phyloP scores from a whole-genome alignment of 2,888 invertebrate species.

The Cryptocephalus moraei region DNA sequence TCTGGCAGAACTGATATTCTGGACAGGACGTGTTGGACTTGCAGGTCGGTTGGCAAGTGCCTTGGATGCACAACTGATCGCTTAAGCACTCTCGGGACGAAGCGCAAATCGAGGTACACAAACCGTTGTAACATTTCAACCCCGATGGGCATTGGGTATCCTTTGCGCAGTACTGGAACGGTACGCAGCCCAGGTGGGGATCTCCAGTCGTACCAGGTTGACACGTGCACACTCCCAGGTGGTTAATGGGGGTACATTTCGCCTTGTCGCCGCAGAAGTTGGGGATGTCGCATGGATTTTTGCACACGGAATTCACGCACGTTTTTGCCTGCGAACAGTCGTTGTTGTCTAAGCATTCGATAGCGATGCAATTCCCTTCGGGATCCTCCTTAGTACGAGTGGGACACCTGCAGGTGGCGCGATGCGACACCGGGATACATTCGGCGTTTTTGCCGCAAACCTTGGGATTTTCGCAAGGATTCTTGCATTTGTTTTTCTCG shows the following conservation, averaged over 20 bases:
- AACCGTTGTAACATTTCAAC: constrained; percentile 71
- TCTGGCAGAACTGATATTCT: constrained; percentile 72
- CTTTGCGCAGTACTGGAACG: constrained; percentile 70
- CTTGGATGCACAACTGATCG: constrained; percentile 77
- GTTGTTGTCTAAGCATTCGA: constrained; percentile 69
- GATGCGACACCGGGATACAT: constrained; percentile 60
- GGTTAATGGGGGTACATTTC: constrained; percentile 64
- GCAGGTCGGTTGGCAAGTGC: constrained; percentile 77
- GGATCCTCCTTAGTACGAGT: constrained; percentile 68
- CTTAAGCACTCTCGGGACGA: constrained; percentile 75
- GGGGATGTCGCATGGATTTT: constrained; percentile 68
- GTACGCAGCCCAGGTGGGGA: constrained; percentile 74
- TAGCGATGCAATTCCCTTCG: constrained; percentile 55
- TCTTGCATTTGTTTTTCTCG: constrained; percentile 61
- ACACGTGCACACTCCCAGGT: constrained; percentile 76
- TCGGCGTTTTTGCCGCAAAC: constrained; percentile 68
- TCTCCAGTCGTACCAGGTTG: constrained; percentile 76
- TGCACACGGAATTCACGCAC: constrained; percentile 70
- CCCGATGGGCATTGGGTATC: constrained; percentile 77
- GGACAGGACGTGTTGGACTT: constrained; percentile 72
- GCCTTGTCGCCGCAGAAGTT: constrained; percentile 79
- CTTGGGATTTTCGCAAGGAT: constrained; percentile 58
- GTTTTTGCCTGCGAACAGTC: constrained; percentile 64
- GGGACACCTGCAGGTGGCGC: constrained; percentile 65
- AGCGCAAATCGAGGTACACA: constrained; percentile 68